Percentiles rank a stretch among this genome's conserved stretches.
Conservation (phyloP, 1,140 invertebrate genomes). For the Elymnias hypermnestra region DNA sequence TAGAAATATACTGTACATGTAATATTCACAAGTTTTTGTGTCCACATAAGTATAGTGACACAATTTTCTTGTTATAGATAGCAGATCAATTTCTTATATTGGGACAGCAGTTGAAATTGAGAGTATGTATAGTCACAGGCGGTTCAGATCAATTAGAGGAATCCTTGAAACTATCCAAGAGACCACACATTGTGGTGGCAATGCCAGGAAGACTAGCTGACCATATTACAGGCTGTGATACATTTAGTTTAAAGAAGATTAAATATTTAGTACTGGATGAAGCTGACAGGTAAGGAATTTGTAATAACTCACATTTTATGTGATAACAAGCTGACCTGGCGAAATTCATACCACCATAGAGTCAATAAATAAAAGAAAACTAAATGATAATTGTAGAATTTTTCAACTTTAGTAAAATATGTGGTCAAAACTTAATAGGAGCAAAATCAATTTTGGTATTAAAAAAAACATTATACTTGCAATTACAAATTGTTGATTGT, state of each 20-base stretch:
- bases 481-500: too few species aligned
- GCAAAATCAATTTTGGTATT: too few species aligned
- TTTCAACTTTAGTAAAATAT: too few species aligned
- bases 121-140: conserved; percentile 90
- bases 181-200: conserved; percentile 95
- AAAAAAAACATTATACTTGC: too few species aligned
- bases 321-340: too few species aligned
- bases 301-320: neutral
- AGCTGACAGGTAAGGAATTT: conserved; percentile 84
- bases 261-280: conserved; percentile 95
- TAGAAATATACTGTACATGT: too few species aligned
- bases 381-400: too few species aligned
- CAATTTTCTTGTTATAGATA: conserved; percentile 78
- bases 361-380: too few species aligned
- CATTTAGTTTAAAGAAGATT: conserved; percentile 87
- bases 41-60: too few species aligned
- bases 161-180: conserved; percentile 88
- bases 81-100: conserved; percentile 94
- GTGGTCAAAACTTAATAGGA: too few species aligned
- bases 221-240: conserved; percentile 90
- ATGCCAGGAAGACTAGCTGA: conserved; percentile 94
- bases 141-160: conserved; percentile 96
- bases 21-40: too few species aligned
- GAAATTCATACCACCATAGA: too few species aligned
- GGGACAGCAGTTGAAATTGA: conserved; percentile 90